Base-by-base conservation (phyloP, 2,888 invertebrate genomes). In the Atethmia centrago region DNA sequence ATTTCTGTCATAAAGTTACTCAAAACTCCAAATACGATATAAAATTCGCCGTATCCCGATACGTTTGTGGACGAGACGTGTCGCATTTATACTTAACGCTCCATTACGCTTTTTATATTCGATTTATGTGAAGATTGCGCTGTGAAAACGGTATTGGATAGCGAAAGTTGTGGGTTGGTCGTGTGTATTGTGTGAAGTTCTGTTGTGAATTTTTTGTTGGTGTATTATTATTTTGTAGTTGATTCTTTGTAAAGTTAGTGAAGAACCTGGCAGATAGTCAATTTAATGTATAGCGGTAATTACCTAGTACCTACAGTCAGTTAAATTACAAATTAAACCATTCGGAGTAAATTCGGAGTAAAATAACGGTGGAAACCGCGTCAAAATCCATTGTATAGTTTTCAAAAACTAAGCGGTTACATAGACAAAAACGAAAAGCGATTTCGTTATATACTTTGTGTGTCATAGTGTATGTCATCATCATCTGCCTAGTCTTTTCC, bases 41-140 rank as follows among this genome's bases (percentile, higher is more conserved):
- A 71, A 86, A 79, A 86, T 82, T 77, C 51, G 45, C 66, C 67
- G 61, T 85, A 71, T 71, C 64, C 63, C 71, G 68, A 76, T 76
- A 71, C 71, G 75, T 74, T 85, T 80, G 83, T 74, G 63, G 65
- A 72, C 65, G 51, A 55, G 28, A 74, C 77, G 78, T 83, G 77
- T 81, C 80, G 71, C 87, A 85, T 87, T 85, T 85, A 85, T 83
- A 83, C 78, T 79, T 79, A 69, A 87, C 84, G 87, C 84, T 74
- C 84, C 85, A 83, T 85, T 85, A 83, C 77, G 70, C 84, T 85
- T 85, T 85, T 85, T 85, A 87, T 85, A 83, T 77, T 77, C 85
- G 85, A 85, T 87, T 80, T 85, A 85, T 83, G 81, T 83, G 86
- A 83, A 87, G 81, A 85, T 87, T 83, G 84, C 74, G 64, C 66